Evolutionary conservation across 2,113 vertebrate species (phyloP).

Genomic region (Amblyopsis rosae): DNA sequence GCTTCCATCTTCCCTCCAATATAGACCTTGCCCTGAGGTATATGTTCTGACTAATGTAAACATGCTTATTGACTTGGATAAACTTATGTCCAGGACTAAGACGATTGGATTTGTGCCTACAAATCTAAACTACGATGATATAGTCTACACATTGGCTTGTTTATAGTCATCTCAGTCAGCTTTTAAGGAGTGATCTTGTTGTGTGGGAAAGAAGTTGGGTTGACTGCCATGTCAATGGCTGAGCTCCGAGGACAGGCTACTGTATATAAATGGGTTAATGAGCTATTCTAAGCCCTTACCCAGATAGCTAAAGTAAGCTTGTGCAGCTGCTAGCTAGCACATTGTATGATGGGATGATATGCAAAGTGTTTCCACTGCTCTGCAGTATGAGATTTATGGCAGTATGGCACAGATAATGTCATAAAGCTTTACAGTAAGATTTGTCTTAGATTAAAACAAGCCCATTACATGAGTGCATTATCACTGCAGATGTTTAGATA

Average conservation of each 20-base stretch:
- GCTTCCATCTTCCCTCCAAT: background rate
- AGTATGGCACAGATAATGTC: background rate
- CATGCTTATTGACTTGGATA: no score
- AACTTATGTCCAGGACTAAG: no score
- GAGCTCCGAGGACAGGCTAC: slow-evolving; percentile 52
- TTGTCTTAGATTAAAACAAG: background rate
- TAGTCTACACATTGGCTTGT: background rate
- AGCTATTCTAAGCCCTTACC: slow-evolving; percentile 71
- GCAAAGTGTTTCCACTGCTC: slow-evolving; percentile 30
- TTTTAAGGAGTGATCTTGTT: slow-evolving; percentile 42
- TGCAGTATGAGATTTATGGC: slow-evolving; percentile 6
- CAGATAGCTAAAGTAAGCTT: slow-evolving; percentile 64
- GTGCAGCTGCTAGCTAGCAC: slow-evolving; percentile 58
- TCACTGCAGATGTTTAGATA: background rate
- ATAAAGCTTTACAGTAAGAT: background rate
- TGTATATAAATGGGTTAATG: slow-evolving; percentile 67
- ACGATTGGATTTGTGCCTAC: no score
- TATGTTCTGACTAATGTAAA: no score
- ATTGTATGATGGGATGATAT: slow-evolving; percentile 43
- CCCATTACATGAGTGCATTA: background rate
- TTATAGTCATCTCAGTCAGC: slow-evolving; percentile 30
- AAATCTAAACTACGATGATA: no score
- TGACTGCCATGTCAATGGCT: slow-evolving; percentile 50
- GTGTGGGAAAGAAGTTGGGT: slow-evolving; percentile 31
- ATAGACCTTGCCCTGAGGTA: background rate